Conservation (phyloP, 2,888 invertebrate species). For the Crossocerus cetratus region DNA sequence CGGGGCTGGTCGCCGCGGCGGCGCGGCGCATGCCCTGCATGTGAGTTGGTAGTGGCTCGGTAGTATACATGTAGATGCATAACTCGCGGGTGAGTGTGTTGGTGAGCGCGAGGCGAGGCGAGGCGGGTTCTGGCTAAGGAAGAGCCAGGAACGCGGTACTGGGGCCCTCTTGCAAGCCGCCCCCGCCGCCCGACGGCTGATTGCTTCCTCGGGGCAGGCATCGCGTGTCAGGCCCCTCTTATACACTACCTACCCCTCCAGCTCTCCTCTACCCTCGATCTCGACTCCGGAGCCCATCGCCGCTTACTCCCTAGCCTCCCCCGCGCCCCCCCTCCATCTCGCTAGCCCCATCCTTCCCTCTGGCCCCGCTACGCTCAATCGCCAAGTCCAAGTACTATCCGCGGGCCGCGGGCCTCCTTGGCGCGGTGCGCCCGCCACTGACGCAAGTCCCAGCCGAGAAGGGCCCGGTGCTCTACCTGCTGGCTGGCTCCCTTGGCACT, state of each 20-base stretch:
- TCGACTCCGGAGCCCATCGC: constrained; percentile 41
- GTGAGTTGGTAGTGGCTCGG: constrained; percentile 41
- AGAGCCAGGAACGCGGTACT: constrained; percentile 56
- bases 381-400: too few relatives aligned
- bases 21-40: constrained; percentile 54
- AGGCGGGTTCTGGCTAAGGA: constrained; percentile 42
- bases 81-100: constrained; percentile 16
- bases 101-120: constrained; percentile 38
- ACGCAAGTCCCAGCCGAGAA: too few relatives aligned
- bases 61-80: too few relatives aligned
- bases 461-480: too few relatives aligned
- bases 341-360: too few relatives aligned
- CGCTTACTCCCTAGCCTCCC: constrained; percentile 4
- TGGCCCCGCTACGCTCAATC: too few relatives aligned
- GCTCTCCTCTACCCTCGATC: constrained; percentile 47
- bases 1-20: constrained; percentile 61
- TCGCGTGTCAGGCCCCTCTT: constrained; percentile 76
- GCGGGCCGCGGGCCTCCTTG: too few relatives aligned
- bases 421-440: too few relatives aligned
- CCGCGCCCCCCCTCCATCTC: too few relatives aligned
- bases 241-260: constrained; percentile 63
- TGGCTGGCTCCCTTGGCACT: too few relatives aligned
- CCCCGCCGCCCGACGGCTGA: constrained; percentile 75
- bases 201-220: constrained; percentile 75
- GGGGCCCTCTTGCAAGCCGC: constrained; percentile 63